phyloP scores from a whole-genome alignment of 2,888 invertebrate genomes.

The Amiota mariae region DNA sequence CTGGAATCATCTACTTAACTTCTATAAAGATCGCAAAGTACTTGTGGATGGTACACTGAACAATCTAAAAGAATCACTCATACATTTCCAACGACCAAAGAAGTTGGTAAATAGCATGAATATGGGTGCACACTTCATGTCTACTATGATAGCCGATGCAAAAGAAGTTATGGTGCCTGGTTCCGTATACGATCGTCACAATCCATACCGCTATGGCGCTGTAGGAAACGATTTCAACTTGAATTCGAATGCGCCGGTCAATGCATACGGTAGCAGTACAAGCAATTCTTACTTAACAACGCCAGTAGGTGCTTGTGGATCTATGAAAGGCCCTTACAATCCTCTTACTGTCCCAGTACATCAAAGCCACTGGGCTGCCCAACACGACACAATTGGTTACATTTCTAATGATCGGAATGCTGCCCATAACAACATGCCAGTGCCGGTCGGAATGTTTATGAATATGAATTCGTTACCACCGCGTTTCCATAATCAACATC shows the following conservation, averaged over 20 bases:
- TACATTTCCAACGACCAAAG: conserved; percentile 97
- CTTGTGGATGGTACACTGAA: conserved; percentile 98
- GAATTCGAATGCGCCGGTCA: conserved; percentile 39
- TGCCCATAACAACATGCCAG: conserved; percentile 86
- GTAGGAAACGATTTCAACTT: conserved; percentile 45
- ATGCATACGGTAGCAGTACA: conserved; percentile 11
- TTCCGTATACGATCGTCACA: conserved; percentile 90
- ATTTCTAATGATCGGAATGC: conserved; percentile 89
- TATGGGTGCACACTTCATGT: conserved; percentile 98
- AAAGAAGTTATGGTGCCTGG: conserved; percentile 95
- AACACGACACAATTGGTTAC: conserved; percentile 91
- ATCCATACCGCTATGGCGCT: conserved; percentile 61
- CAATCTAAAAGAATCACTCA: conserved; percentile 95
- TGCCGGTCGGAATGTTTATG: conserved; percentile 95
- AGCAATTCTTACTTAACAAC: neutral
- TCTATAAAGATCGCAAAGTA: conserved; percentile 95
- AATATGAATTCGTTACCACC: conserved; percentile 88
- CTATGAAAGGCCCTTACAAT: conserved; percentile 33
- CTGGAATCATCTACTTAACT: conserved; percentile 97
- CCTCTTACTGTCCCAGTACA: conserved; percentile 33
- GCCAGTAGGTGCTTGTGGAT: conserved; percentile 6
- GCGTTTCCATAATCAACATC: conserved; percentile 84
- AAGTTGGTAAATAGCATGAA: conserved; percentile 95
- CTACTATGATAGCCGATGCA: conserved; percentile 96
- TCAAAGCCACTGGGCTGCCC: conserved; percentile 42